Percentiles rank a stretch among this genome's conserved stretches.
phyloP scores from a whole-genome alignment of 1,140 invertebrate genomes.

The Papilio dardanus region DNA sequence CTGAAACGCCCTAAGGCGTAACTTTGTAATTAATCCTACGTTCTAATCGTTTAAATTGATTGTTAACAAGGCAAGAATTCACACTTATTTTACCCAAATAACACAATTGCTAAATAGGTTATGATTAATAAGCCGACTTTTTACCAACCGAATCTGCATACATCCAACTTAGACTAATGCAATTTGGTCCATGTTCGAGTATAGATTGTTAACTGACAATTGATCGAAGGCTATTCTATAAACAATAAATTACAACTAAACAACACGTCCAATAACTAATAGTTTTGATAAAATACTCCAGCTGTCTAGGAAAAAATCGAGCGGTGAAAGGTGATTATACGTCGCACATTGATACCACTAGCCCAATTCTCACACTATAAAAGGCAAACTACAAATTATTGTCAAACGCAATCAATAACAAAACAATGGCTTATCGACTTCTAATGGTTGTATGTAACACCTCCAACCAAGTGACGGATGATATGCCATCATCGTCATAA shows the following conservation, averaged over 20 bases:
- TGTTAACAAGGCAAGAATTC: neutral
- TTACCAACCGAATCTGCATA: neutral
- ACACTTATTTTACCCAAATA: neutral
- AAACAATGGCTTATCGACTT: conserved; percentile 59
- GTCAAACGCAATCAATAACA: conserved; percentile 70
- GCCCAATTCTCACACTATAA: conserved; percentile 63
- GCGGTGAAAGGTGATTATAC: conserved; percentile 54
- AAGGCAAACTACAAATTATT: conserved; percentile 61
- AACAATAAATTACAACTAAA: neutral
- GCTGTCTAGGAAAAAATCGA: neutral
- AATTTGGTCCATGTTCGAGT: neutral
- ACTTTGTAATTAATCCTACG: conserved; percentile 8
- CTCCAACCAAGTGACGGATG: conserved; percentile 60
- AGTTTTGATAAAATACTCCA: neutral
- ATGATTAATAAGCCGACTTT: neutral
- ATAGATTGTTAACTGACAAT: neutral
- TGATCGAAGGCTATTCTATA: too few species aligned
- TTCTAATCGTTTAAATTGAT: conserved; percentile 2
- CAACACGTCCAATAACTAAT: neutral
- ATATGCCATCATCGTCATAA: conserved; percentile 68
- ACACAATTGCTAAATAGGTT: neutral
- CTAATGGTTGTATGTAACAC: conserved; percentile 68
- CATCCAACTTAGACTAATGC: neutral
- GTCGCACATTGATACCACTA: conserved; percentile 45
- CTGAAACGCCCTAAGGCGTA: conserved; percentile 23